Evolutionary conservation across 2,888 invertebrate genomes (phyloP).

Genomic region (Nesidiocoris tenuis): DNA sequence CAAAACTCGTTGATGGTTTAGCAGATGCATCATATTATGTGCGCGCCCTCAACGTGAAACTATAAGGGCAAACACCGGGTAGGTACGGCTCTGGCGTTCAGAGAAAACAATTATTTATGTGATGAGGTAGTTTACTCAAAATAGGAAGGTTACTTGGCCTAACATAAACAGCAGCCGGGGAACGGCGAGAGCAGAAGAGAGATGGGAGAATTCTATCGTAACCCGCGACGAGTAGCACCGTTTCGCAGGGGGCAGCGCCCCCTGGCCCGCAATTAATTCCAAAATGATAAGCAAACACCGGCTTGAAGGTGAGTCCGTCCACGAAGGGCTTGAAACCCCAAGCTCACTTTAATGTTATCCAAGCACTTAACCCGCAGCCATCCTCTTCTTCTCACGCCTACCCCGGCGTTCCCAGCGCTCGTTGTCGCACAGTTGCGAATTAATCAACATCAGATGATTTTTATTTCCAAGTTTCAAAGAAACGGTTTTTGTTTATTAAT

Average conservation of each 20-base stretch:
- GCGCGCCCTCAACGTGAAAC: slow-evolving; percentile 1
- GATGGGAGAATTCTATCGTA: background rate
- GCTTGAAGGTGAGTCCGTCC: slow-evolving; percentile 17
- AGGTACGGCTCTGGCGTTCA: background rate
- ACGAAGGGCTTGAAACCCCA: slow-evolving; percentile 27
- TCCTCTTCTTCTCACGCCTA: background rate
- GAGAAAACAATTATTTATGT: slow-evolving; percentile 37
- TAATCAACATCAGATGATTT: too few species aligned
- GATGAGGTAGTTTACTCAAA: slow-evolving; percentile 36
- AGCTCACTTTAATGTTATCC: slow-evolving; percentile 40
- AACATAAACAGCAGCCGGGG: slow-evolving; percentile 19
- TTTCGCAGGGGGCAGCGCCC: background rate
- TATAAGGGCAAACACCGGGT: slow-evolving; percentile 33
- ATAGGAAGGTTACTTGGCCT: slow-evolving; percentile 36
- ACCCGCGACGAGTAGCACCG: background rate
- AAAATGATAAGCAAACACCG: slow-evolving; percentile 39
- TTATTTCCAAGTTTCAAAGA: too few species aligned
- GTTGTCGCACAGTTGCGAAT: too few species aligned
- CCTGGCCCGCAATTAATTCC: slow-evolving; percentile 37
- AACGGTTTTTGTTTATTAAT: too few species aligned
- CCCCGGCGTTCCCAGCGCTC: background rate
- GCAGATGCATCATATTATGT: background rate
- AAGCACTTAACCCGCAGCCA: slow-evolving; percentile 35
- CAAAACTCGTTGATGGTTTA: background rate
- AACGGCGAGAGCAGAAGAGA: background rate